Evolutionary conservation across 1,140 invertebrate genomes (phyloP).

Genomic region (Paracyclopina nana): DNA sequence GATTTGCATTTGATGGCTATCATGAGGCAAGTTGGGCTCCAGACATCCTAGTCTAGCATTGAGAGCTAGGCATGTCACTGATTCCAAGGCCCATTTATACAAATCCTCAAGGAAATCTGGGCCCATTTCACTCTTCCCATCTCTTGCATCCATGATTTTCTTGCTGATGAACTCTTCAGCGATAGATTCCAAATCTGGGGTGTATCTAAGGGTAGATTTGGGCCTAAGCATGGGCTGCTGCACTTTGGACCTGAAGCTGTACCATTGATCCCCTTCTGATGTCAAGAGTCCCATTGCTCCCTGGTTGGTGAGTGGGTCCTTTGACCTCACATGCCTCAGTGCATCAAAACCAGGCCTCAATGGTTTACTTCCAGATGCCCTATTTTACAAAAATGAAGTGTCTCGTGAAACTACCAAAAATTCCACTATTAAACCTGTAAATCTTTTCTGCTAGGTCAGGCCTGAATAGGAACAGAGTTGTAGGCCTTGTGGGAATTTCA

Average conservation of each 20-base stretch:
- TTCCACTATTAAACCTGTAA: too few species aligned
- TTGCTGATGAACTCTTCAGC: background rate
- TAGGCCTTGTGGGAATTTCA: too few species aligned
- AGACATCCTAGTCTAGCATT: background rate
- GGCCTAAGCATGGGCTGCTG: background rate
- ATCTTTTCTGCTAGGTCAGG: too few species aligned
- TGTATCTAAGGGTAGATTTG: background rate
- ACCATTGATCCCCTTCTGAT: background rate
- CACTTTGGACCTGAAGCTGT: background rate
- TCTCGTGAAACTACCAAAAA: too few species aligned
- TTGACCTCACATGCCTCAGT: background rate
- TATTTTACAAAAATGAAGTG: too few species aligned
- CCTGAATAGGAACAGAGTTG: too few species aligned
- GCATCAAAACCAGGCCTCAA: background rate
- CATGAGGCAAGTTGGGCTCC: background rate
- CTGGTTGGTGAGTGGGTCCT: background rate
- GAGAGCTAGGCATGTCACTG: background rate
- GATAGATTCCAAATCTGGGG: background rate
- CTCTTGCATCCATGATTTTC: background rate
- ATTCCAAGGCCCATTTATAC: background rate
- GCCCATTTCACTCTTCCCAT: background rate
- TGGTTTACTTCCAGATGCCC: background rate
- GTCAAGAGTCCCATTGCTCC: background rate
- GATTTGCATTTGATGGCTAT: conserved; percentile 1
- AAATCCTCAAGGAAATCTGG: background rate